These are phyloP conservation scores for Entomobrya proxima DNA, from an alignment of 2,888 invertebrate species.

Conservation along the genomic window DNA sequence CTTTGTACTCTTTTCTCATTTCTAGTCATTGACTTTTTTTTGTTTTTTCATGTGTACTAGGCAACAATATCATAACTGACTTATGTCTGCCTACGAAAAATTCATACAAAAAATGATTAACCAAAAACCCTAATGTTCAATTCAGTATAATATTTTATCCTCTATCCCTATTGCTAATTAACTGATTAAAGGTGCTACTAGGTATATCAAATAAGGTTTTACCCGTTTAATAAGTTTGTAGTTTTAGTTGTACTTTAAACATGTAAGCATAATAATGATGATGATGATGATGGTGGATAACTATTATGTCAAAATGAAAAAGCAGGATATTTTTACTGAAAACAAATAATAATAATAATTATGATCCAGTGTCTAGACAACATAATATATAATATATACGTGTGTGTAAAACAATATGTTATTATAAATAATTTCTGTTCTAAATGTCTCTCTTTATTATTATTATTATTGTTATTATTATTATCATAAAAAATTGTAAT, in stretches of 20 bases:
- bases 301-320: slow-evolving; percentile 23
- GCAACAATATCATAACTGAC: too few relatives aligned
- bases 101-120: too few relatives aligned
- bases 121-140: too few relatives aligned
- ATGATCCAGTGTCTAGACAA: slow-evolving; percentile 52
- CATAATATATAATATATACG: slow-evolving; percentile 18
- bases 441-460: slow-evolving; percentile 16
- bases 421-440: slow-evolving; percentile 3
- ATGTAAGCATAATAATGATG: background rate
- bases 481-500: too few relatives aligned
- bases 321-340: slow-evolving; percentile 59
- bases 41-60: too few relatives aligned
- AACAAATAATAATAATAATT: slow-evolving; percentile 55
- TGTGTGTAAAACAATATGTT: slow-evolving; percentile 16
- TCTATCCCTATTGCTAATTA: too few relatives aligned
- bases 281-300: slow-evolving; percentile 58
- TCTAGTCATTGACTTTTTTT: too few relatives aligned
- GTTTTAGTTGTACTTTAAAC: background rate
- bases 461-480: background rate
- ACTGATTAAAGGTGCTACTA: too few relatives aligned
- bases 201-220: too few relatives aligned
- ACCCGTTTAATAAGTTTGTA: slow-evolving; percentile 6
- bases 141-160: too few relatives aligned
- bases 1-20: too few relatives aligned
- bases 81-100: too few relatives aligned